Evolutionary conservation across 2,113 vertebrate species (phyloP).

Genomic region (Arothron firmamentum): DNA sequence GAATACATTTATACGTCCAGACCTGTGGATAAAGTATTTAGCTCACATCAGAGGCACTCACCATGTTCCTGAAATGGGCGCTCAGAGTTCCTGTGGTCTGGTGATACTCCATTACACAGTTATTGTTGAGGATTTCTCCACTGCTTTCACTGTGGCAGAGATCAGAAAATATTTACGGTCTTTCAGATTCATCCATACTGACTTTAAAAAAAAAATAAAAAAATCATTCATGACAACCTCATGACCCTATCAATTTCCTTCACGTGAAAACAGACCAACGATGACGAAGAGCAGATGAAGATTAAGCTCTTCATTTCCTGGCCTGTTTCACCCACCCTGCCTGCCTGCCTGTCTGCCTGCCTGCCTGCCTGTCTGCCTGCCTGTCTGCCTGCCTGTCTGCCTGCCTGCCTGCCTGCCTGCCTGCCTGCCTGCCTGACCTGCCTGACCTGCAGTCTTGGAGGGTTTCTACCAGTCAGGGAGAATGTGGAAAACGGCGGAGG

Average conservation of each 20-base stretch:
- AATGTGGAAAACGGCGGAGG: conserved; percentile 45
- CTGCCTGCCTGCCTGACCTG: not conserved
- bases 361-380: not conserved
- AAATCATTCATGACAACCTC: too few species aligned
- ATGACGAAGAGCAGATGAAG: conserved; percentile 17
- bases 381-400: conserved; percentile 9
- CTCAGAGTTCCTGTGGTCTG: conserved; percentile 93
- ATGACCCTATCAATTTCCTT: too few species aligned
- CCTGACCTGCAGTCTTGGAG: conserved; percentile 29
- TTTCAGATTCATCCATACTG: not conserved
- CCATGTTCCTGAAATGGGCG: conserved; percentile 97
- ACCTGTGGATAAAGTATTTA: not conserved
- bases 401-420: not conserved
- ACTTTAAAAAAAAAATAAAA: too few species aligned
- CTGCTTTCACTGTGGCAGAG: conserved; percentile 84
- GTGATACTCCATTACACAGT: conserved; percentile 97
- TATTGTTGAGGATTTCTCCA: conserved; percentile 94
- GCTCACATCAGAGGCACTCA: conserved; percentile 60
- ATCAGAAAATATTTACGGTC: not conserved
- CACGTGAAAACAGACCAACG: too few species aligned
- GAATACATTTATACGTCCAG: too few species aligned
- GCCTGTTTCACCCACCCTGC: conserved; percentile 12
- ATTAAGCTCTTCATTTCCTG: conserved; percentile 14
- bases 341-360: not conserved
- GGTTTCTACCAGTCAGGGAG: conserved; percentile 39